Conservation (phyloP, 2,888 invertebrate genomes). For the Trachelus iudaicus region DNA sequence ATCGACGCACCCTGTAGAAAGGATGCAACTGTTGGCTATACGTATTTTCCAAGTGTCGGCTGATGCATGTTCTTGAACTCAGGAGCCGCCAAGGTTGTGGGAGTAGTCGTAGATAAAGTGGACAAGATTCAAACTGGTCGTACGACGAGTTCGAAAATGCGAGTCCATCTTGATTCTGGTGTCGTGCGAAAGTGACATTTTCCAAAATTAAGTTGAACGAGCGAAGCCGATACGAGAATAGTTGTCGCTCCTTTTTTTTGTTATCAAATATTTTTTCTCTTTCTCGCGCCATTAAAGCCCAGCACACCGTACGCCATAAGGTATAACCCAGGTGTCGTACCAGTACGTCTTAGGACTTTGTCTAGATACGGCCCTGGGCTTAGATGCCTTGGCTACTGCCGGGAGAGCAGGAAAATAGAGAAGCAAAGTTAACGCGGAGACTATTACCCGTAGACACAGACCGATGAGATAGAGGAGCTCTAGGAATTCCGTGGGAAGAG, state of each 20-base stretch:
- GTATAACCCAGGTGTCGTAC: no score
- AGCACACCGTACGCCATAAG: no score
- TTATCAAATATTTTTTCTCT: no score
- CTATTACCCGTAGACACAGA: slow-evolving; percentile 6
- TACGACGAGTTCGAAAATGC: not conserved
- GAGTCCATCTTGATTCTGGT: no score
- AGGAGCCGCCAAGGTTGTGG: slow-evolving; percentile 12
- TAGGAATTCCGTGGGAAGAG: no score
- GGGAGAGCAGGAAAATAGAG: slow-evolving; percentile 5
- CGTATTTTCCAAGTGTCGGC: not conserved
- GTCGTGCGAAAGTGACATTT: no score
- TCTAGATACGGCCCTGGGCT: not conserved
- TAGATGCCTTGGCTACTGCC: not conserved
- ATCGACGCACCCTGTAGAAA: not conserved
- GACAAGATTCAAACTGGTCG: slow-evolving; percentile 17
- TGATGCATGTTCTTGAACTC: slow-evolving; percentile 16
- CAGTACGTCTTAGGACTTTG: no score
- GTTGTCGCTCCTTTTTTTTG: no score
- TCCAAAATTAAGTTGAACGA: no score
- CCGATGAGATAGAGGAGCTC: slow-evolving; percentile 2
- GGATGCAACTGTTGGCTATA: not conserved
- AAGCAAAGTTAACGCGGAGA: slow-evolving; percentile 12
- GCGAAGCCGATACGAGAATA: no score
- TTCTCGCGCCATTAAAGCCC: no score
- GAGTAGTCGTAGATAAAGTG: slow-evolving; percentile 11